Base-by-base conservation (phyloP, 2,113 vertebrate species). In the Peromyscus polionotus region DNA sequence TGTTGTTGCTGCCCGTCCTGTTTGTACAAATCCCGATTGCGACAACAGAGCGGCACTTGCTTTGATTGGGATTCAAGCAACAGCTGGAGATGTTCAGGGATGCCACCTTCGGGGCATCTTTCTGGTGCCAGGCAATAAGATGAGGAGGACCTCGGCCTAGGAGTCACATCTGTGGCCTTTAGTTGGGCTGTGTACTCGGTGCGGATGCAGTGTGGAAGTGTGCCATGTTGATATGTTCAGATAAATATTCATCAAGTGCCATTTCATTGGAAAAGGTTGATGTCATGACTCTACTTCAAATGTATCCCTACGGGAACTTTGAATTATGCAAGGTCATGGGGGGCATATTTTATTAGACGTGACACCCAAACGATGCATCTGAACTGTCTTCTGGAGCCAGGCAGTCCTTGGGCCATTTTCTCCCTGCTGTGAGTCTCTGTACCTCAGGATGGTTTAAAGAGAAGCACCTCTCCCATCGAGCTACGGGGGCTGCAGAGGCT, bases 41-140 rank as follows among this genome's bases (percentile, higher is more conserved):
- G 48, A 7, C 14, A 57, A 26, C 9, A 72, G 67, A 28, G n/a
- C 24, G 11, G 3, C 5, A 22, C 45, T 76, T 1, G 1, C 14
- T 28, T 67, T 85, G 77, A 65, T 87, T 63, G 45, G 80, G 20
- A 85, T 28, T 36, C 36, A 57, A 94, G 67, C 59, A 54, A 45
- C 77, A 87, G 67, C 95, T 97, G 96, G 88, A 83, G 79, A 36
- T 91, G 48, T 48, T 96, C 61, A 73, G 54, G 39, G 20, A n/a
- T 42, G 81, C 14, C 85, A 59, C 91, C 89, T 94, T 97, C 16
- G 1, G 85, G 57, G 63, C 63, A 92, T 93, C 79, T 84, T 88
- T 51, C 85, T 5, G 5, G 54, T 85, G 79, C 91, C 77, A 87
- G 86, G 5, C 3, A 26, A 19, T 61, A 12, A 81, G 75, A 11